These are phyloP conservation scores for Mormyrops attenuatus DNA, from an alignment of 2,797 vertebrate species.

Conservation along the genomic window DNA sequence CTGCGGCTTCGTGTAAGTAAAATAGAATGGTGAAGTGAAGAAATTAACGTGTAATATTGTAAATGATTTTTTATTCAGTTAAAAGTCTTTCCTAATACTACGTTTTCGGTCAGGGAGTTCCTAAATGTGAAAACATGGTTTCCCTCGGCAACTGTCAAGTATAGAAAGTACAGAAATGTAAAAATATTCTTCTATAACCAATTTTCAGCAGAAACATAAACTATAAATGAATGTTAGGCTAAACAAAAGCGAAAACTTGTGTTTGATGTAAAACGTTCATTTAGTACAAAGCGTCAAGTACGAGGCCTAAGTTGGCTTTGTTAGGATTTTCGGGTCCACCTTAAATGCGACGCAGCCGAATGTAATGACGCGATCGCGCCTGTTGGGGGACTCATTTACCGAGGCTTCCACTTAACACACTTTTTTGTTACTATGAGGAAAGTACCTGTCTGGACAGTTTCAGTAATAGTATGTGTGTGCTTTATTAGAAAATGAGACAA, in stretches of 20 bases:
- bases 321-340: background rate
- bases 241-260: background rate
- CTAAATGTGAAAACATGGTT: background rate
- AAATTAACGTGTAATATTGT: background rate
- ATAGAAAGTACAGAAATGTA: background rate
- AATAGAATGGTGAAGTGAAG: background rate
- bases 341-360: background rate
- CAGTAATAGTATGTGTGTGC: background rate
- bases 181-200: background rate
- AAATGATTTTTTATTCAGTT: background rate
- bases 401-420: background rate
- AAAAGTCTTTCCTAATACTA: background rate
- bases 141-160: background rate
- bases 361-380: background rate
- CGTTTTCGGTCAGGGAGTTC: background rate
- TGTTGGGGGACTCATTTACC: background rate
- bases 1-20: background rate
- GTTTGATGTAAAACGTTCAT: background rate
- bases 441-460: background rate
- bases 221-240: background rate
- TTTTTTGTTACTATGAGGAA: background rate
- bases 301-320: background rate
- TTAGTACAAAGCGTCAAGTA: background rate
- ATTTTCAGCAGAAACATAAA: background rate
- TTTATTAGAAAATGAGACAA: background rate